Base-by-base conservation (phyloP, 2,797 vertebrate genomes). In the Coendou prehensilis region DNA sequence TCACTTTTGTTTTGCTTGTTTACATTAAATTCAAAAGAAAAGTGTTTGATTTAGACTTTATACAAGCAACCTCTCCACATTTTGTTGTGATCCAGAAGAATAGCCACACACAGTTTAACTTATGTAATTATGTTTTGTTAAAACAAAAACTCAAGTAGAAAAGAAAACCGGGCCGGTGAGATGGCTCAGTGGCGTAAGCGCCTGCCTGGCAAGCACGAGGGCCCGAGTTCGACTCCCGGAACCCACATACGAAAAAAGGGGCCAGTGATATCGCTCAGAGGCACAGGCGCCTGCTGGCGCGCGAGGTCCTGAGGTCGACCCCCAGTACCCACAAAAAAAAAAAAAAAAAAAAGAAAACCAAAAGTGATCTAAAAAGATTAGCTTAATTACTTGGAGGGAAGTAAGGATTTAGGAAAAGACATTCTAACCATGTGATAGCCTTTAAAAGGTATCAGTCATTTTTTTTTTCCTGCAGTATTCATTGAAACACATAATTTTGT, bases 291-390 rank as follows among this genome's bases (percentile, higher is more conserved):
- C 37, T 41, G 37, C 37, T 41, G 37, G 37, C 37, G 37, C 37
- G 37, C 37, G 37, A 41, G 37, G 37, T 41, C 37, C 37, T 41
- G 37, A 41, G 37, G 37, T 41, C 37, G 37, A 41, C 37, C 37
- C 37, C 37, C 37, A 2, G 37, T 41, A 41, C 37, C 37, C 37
- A 41, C 37, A 41, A 41, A 41, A 41, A 41, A 41, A 41, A 41
- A 41, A 41, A 41, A 41, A 41, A 41, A 41, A 41, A 87, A 79
- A 86, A 86, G 13, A 85, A 97, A 96, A 78, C 47, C 10, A 73
- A 69, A 93, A 82, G 22, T 89, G 30, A 88, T 73, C 47, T 88
- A 82, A 93, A 75, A 54, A 88, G 41, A 96, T 71, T 81, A 69
- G 8, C 82, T 93, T 86, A 61, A 95, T 17, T 23, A 63, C 33